phyloP scores from a whole-genome alignment of 2,888 invertebrate genomes.

The Aethes cnicana region DNA sequence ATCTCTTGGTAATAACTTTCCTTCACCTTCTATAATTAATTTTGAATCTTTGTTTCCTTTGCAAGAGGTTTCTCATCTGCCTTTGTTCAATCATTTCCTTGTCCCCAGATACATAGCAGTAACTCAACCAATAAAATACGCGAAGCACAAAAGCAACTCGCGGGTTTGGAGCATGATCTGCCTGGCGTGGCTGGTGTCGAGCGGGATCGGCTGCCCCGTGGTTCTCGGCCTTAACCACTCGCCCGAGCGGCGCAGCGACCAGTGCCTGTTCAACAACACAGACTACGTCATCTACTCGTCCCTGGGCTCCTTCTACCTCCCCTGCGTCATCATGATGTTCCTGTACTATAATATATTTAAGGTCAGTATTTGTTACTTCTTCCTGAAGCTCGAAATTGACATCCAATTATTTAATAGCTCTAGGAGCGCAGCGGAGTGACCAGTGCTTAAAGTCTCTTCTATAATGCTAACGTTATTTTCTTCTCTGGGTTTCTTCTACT shows the following conservation, averaged over 20 bases:
- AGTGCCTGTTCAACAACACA: slow-evolving; percentile 98
- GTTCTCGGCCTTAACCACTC: slow-evolving; percentile 97
- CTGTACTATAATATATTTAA: slow-evolving; percentile 98
- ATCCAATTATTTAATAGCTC: too few species aligned
- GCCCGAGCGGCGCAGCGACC: slow-evolving; percentile 89
- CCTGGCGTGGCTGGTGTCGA: slow-evolving; percentile 95
- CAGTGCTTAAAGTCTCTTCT: too few species aligned
- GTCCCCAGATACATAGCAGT: slow-evolving; percentile 97
- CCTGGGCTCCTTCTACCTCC: slow-evolving; percentile 98
- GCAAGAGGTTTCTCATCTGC: neutral
- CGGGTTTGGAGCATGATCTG: slow-evolving; percentile 97
- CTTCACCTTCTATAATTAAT: too few species aligned
- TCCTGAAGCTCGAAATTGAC: too few species aligned
- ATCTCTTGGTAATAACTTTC: too few species aligned
- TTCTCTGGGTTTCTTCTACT: slow-evolving; percentile 99
- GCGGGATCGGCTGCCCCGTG: slow-evolving; percentile 97
- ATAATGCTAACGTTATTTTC: slow-evolving; percentile 97
- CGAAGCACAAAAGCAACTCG: slow-evolving; percentile 97
- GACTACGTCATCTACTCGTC: slow-evolving; percentile 99
- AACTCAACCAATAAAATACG: slow-evolving; percentile 99
- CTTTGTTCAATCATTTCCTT: slow-evolving; percentile 6
- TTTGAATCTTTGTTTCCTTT: neutral
- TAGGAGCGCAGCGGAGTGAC: too few species aligned
- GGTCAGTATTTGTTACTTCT: slow-evolving; percentile 85
- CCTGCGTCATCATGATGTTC: slow-evolving; percentile 98